Percentiles rank a stretch among this genome's conserved stretches.
phyloP scores from a whole-genome alignment of 2,888 invertebrate species.

The Rotaria socialis region DNA sequence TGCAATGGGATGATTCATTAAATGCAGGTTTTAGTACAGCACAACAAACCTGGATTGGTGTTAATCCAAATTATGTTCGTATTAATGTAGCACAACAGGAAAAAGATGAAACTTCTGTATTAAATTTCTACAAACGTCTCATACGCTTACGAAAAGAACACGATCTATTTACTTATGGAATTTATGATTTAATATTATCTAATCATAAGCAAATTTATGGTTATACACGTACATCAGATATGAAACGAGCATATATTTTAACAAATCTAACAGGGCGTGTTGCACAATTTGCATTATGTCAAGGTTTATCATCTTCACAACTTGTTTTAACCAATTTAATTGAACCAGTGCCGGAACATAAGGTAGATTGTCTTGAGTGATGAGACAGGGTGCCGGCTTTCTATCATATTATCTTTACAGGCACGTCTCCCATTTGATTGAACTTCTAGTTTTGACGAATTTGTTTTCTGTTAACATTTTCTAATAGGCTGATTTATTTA shows the following conservation, averaged over 20 bases:
- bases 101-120: constrained; percentile 15
- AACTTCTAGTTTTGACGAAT: no score
- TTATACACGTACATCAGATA: constrained; percentile 31
- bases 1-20: constrained; percentile 55
- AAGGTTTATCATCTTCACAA: constrained; percentile 22
- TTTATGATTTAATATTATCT: constrained; percentile 17
- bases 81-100: constrained; percentile 13
- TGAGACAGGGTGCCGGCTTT: no score
- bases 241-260: constrained; percentile 1
- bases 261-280: constrained; percentile 13
- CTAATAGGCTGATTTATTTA: no score
- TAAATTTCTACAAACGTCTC: constrained; percentile 26
- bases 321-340: neutral
- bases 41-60: constrained; percentile 39
- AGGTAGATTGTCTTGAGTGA: neutral
- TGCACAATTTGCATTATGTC: neutral
- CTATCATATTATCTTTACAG: no score
- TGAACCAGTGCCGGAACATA: constrained; percentile 7
- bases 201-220: constrained; percentile 27
- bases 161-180: neutral
- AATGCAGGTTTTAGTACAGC: constrained; percentile 41
- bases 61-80: constrained; percentile 22
- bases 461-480: no score
- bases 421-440: no score
- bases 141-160: neutral